Conservation (phyloP, 2,797 vertebrate genomes). For the Poecilia picta region DNA sequence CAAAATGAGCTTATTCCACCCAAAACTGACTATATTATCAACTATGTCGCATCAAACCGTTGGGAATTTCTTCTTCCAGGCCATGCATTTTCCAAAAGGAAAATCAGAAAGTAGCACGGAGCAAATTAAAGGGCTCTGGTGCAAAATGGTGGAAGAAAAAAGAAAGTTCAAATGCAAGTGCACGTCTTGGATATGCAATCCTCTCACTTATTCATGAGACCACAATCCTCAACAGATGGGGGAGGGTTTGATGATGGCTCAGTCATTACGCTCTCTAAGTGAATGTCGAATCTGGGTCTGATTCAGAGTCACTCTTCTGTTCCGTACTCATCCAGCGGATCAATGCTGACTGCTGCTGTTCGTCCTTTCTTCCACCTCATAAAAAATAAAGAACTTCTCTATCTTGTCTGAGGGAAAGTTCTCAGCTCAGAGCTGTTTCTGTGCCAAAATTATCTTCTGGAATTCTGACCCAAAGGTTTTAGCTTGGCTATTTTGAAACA, state of each 20-base stretch:
- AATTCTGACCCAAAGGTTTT: neutral
- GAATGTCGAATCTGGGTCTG: constrained; percentile 72
- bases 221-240: constrained; percentile 64
- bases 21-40: constrained; percentile 13
- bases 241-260: constrained; percentile 57
- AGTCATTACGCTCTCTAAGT: constrained; percentile 76
- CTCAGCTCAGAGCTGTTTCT: neutral
- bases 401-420: neutral
- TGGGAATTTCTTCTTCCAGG: constrained; percentile 11
- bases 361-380: neutral
- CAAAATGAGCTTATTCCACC: constrained; percentile 52
- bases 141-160: constrained; percentile 17
- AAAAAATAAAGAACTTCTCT: neutral
- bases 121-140: constrained; percentile 49
- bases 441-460: neutral
- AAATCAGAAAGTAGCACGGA: constrained; percentile 18
- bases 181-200: constrained; percentile 64
- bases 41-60: constrained; percentile 9
- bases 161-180: constrained; percentile 47
- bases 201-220: constrained; percentile 77
- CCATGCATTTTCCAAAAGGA: constrained; percentile 17
- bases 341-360: neutral
- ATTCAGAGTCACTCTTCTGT: constrained; percentile 61
- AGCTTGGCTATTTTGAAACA: neutral
- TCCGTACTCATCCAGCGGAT: constrained; percentile 28